A percentile compares a stretch with the other conserved stretches of the same genome.
Evolutionary conservation across 2,797 vertebrate species (phyloP).

Genomic region (Microctenopoma steveboyesi): DNA sequence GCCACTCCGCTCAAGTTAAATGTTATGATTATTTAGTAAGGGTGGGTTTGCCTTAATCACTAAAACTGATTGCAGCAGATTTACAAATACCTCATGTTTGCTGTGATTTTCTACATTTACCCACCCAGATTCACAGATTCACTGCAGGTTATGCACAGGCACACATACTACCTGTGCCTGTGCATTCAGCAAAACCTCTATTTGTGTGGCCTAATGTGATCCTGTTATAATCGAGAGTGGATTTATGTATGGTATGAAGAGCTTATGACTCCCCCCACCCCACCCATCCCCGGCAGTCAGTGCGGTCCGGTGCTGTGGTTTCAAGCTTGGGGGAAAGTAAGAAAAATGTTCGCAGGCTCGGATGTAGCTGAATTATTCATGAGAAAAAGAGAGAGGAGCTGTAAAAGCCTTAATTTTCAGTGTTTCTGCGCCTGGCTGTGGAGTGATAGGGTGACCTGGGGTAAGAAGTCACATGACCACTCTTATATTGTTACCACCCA

Average conservation of each 20-base stretch:
- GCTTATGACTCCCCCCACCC: conserved; percentile 46
- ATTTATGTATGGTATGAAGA: conserved; percentile 58
- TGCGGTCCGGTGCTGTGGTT: conserved; percentile 52
- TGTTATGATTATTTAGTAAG: neutral
- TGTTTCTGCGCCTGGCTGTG: conserved; percentile 51
- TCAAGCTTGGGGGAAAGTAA: conserved; percentile 64
- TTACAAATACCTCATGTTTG: neutral
- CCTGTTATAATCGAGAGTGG: conserved; percentile 52
- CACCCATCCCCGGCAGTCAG: conserved; percentile 32
- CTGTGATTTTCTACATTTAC: neutral
- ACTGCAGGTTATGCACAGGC: neutral
- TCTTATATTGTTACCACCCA: conserved; percentile 19
- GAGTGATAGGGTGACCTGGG: conserved; percentile 52
- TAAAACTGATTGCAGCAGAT: neutral
- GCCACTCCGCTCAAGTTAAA: neutral
- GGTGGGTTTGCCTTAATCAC: neutral
- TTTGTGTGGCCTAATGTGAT: conserved; percentile 63
- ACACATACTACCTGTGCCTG: conserved; percentile 26
- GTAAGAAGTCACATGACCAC: conserved; percentile 40
- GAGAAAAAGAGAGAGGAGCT: conserved; percentile 52
- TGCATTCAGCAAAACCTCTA: conserved; percentile 37
- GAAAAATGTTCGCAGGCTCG: conserved; percentile 56
- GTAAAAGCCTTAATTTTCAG: conserved; percentile 66
- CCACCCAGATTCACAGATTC: conserved; percentile 9
- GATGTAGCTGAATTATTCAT: conserved; percentile 72